phyloP scores from a whole-genome alignment of 1,140 invertebrate genomes.

The Bombus affinis region DNA sequence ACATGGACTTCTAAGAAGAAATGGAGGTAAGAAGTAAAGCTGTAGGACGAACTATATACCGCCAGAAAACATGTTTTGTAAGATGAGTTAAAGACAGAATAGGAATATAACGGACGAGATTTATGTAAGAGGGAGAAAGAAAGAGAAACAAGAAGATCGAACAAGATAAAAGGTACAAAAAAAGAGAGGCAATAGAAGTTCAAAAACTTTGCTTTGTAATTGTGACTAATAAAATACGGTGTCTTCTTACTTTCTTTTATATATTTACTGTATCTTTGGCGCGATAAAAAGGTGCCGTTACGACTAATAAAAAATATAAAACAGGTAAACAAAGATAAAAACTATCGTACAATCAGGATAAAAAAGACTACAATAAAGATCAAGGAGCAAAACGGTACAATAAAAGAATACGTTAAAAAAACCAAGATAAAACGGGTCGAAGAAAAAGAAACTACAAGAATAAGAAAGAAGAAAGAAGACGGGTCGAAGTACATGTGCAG shows the following conservation, averaged over 20 bases:
- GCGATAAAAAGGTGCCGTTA: not conserved
- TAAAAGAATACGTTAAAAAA: not conserved
- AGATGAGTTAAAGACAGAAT: slow-evolving; percentile 1
- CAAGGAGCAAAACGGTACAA: not conserved
- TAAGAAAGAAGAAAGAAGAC: not conserved
- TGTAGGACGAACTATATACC: not conserved
- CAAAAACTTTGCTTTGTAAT: not conserved
- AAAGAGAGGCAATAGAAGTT: not conserved
- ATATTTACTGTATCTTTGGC: not conserved
- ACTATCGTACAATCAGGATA: not conserved
- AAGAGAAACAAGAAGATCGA: not conserved
- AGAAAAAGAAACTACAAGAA: not conserved
- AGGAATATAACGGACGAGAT: not conserved
- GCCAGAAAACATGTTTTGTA: slow-evolving; percentile 7
- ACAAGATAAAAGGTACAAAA: too few relatives aligned
- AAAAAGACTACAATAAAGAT: not conserved
- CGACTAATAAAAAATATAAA: not conserved
- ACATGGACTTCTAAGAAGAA: not conserved
- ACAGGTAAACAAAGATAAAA: not conserved
- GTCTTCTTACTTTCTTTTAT: not conserved
- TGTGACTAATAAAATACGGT: not conserved
- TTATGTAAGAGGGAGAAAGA: not conserved
- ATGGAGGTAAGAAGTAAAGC: not conserved
- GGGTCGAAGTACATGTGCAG: not conserved
- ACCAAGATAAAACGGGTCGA: not conserved